Conservation (phyloP, 2,113 vertebrate species). For the Alouatta palliata region DNA sequence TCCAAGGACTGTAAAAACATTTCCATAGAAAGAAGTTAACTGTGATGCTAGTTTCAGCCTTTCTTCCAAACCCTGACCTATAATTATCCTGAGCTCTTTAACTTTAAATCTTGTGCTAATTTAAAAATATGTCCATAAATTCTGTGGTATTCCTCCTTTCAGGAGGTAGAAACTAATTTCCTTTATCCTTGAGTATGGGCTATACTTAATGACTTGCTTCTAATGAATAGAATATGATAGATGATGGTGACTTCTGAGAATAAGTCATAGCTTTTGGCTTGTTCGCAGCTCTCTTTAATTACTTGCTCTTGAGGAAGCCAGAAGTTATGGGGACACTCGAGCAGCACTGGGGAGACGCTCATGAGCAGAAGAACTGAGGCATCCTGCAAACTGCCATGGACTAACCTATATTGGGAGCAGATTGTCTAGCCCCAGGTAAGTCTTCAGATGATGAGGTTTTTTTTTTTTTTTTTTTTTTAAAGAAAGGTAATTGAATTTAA, state of each 20-base stretch:
- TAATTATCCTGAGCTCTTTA: neutral
- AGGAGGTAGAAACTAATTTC: neutral
- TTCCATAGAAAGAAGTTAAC: neutral
- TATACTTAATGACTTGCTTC: neutral
- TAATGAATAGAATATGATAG: slow-evolving; percentile 8
- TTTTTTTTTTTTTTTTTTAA: neutral
- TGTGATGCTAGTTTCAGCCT: neutral
- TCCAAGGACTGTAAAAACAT: neutral
- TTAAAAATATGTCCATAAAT: neutral
- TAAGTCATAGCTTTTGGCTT: neutral
- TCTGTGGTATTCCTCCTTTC: neutral
- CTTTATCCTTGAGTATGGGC: neutral
- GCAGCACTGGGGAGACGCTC: neutral
- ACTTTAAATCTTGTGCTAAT: neutral
- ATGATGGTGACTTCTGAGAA: neutral
- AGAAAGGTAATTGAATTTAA: neutral
- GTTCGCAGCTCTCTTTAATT: neutral
- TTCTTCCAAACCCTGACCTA: neutral
- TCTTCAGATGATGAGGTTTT: neutral
- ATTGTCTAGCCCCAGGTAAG: neutral
- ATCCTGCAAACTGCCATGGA: neutral
- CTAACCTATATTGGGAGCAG: too few species aligned
- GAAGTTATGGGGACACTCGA: neutral
- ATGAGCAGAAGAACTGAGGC: neutral
- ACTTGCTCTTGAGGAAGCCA: neutral